These are phyloP conservation scores for Sarcophaga rosellei DNA, from an alignment of 2,888 invertebrate species.

Conservation along the genomic window DNA sequence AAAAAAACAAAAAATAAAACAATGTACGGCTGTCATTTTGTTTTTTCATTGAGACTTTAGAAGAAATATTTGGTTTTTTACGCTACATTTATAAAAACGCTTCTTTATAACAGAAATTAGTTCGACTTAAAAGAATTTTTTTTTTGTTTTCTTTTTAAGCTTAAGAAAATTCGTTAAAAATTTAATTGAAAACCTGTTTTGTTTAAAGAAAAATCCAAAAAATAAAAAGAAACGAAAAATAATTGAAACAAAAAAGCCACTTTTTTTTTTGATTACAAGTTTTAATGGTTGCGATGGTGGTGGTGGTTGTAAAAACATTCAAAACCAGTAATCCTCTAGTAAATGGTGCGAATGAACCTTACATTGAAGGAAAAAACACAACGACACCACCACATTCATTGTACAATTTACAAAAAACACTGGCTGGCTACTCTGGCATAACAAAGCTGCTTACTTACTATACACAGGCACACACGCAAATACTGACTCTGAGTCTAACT, in stretches of 20 bases:
- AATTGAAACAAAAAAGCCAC: constrained; percentile 45
- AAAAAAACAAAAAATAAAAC: constrained; percentile 1
- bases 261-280: neutral
- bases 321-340: constrained; percentile 56
- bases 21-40: constrained; percentile 3
- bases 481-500: neutral
- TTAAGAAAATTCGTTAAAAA: constrained; percentile 56
- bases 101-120: constrained; percentile 43
- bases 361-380: constrained; percentile 37
- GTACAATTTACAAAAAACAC: constrained; percentile 10
- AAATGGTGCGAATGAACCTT: constrained; percentile 70
- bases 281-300: neutral
- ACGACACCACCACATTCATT: constrained; percentile 23
- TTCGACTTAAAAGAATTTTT: constrained; percentile 44
- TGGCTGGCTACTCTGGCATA: constrained; percentile 32
- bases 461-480: neutral
- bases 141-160: constrained; percentile 13
- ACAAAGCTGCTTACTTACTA: constrained; percentile 1
- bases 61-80: neutral
- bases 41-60: neutral
- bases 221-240: constrained; percentile 15
- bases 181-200: neutral
- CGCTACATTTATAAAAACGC: neutral
- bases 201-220: neutral
- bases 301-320: constrained; percentile 5